A percentile compares a stretch with the other conserved stretches of the same genome.
Conservation (phyloP, 2,113 vertebrate genomes). For the Rhegmatorhina hoffmannsi region DNA sequence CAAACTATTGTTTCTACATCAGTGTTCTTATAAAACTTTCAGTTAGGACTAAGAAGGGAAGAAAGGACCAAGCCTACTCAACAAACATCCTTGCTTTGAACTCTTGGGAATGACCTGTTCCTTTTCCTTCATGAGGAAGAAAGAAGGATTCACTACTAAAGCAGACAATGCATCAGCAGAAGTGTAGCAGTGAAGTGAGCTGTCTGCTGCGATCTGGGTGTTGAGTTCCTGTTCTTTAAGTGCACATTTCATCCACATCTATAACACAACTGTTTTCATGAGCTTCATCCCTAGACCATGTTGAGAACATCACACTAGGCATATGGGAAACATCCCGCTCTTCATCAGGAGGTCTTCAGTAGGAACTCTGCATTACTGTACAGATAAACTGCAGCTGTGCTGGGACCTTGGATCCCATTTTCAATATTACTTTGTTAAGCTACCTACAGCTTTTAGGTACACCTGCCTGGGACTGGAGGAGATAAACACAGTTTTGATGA, state of each 20-base stretch:
- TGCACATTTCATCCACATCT: too few species aligned
- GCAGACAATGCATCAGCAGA: fast-evolving
- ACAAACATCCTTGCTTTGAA: not conserved
- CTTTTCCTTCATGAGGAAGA: not conserved
- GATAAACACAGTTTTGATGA: not conserved
- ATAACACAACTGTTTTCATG: not conserved
- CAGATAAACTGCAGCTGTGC: not conserved
- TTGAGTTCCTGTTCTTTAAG: not conserved
- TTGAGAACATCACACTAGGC: not conserved
- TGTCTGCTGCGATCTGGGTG: not conserved
- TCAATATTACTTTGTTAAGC: not conserved
- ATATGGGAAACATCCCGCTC: not conserved
- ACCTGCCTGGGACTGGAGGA: not conserved
- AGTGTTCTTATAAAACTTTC: not conserved
- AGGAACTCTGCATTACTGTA: fast-evolving
- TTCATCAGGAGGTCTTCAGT: not conserved
- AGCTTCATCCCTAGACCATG: too few species aligned
- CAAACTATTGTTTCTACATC: fast-evolving
- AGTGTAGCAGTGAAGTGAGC: not conserved
- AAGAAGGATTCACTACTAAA: not conserved
- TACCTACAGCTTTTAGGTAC: not conserved
- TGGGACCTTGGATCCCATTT: not conserved
- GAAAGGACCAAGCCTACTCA: fast-evolving
- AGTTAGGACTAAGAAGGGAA: not conserved
- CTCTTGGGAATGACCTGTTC: not conserved